These are phyloP conservation scores for Actinia tenebrosa DNA, from an alignment of 64 coral and sea anemone genomes.

Conservation along the genomic window DNA sequence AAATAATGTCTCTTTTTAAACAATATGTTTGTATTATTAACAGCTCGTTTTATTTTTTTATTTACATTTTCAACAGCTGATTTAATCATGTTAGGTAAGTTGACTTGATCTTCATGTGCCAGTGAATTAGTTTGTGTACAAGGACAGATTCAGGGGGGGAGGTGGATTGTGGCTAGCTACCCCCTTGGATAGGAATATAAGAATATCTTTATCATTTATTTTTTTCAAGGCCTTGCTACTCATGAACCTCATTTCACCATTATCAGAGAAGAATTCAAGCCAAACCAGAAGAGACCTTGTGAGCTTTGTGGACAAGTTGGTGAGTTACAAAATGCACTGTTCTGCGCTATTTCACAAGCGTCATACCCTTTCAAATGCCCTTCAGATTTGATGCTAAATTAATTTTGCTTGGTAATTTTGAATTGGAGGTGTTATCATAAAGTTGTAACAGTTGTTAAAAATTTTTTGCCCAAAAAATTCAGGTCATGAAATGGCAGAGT, in stretches of 20 bases:
- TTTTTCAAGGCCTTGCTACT: slow-evolving; percentile 78
- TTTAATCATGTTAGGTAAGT: slow-evolving; percentile 96
- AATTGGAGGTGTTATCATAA: neutral
- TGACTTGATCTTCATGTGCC: too few relatives aligned
- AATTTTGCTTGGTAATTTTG: too few relatives aligned
- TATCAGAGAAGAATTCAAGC: slow-evolving; percentile 97
- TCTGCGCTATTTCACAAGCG: too few relatives aligned
- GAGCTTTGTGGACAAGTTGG: slow-evolving; percentile 96
- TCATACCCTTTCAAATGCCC: too few relatives aligned
- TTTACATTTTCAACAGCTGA: slow-evolving; percentile 55
- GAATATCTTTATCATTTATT: neutral
- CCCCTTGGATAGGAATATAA: neutral
- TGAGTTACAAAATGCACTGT: slow-evolving; percentile 6
- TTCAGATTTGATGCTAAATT: too few relatives aligned
- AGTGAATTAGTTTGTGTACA: too few relatives aligned
- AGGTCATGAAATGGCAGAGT: slow-evolving; percentile 95
- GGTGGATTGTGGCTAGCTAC: too few relatives aligned
- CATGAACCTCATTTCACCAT: slow-evolving; percentile 94
- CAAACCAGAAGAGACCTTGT: slow-evolving; percentile 87
- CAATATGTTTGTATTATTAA: neutral
- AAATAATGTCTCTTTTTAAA: neutral
- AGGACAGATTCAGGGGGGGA: too few relatives aligned
- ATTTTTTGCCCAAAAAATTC: neutral
- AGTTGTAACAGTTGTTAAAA: neutral
- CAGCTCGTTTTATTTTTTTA: neutral